A percentile compares a stretch with the other conserved stretches of the same genome.
These are phyloP conservation scores for Festucalex cinctus DNA, from an alignment of 2,113 vertebrate species.

Conservation along the genomic window DNA sequence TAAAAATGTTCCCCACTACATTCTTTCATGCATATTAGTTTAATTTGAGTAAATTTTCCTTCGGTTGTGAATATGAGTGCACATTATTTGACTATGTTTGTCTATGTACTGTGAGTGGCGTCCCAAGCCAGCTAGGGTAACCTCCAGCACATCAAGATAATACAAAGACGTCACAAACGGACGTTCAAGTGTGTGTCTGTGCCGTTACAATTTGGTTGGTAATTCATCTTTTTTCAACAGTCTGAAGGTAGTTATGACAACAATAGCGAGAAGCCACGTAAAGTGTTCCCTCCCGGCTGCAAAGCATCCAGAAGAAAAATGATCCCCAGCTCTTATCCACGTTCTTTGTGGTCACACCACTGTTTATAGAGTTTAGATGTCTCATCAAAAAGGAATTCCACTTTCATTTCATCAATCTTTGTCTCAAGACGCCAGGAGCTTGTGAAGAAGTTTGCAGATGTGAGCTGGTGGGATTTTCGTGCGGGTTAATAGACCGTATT, in stretches of 20 bases:
- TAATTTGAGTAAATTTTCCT: too few species aligned
- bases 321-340: slow-evolving; percentile 57
- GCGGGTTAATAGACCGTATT: slow-evolving; percentile 14
- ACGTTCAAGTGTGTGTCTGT: slow-evolving; percentile 19
- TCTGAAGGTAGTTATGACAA: slow-evolving; percentile 54
- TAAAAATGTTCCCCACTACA: too few species aligned
- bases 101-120: too few species aligned
- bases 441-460: slow-evolving; percentile 47
- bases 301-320: slow-evolving; percentile 56
- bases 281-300: slow-evolving; percentile 39
- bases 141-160: too few species aligned
- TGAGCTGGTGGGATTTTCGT: slow-evolving; percentile 27
- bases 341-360: slow-evolving; percentile 52
- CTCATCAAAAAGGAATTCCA: slow-evolving; percentile 64
- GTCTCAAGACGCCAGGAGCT: slow-evolving; percentile 20
- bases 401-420: slow-evolving; percentile 54
- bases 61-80: too few species aligned
- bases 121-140: too few species aligned
- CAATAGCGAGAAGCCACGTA: slow-evolving; percentile 53
- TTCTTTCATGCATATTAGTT: too few species aligned
- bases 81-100: too few species aligned
- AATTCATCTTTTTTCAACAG: too few species aligned
- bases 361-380: slow-evolving; percentile 55
- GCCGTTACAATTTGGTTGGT: slow-evolving; percentile 27
- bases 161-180: too few species aligned